Conservation (phyloP, 2,797 vertebrate genomes). For the Arnoldichthys spilopterus region DNA sequence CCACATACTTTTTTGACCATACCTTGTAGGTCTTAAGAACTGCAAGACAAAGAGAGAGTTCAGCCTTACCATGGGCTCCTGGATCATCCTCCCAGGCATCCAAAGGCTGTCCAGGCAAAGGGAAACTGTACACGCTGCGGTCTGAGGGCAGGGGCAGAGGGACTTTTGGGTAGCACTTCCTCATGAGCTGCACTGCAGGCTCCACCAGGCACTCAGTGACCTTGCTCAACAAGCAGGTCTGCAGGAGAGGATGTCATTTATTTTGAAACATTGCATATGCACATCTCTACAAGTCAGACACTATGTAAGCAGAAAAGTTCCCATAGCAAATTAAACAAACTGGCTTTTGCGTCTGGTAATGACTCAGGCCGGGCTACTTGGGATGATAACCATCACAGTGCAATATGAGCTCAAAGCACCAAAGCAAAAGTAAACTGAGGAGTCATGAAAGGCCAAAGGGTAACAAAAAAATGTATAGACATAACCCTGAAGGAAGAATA, state of each 20-base stretch:
- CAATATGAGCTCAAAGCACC: conserved; percentile 8
- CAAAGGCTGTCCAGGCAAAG: conserved; percentile 66
- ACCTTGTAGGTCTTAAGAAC: too few species aligned
- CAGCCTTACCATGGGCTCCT: conserved; percentile 57
- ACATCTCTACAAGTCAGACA: neutral
- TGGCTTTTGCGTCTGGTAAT: conserved; percentile 2
- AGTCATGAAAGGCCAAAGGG: neutral
- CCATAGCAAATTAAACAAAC: conserved; percentile 24
- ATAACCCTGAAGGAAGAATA: neutral
- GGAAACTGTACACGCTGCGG: conserved; percentile 80
- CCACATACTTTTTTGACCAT: too few species aligned
- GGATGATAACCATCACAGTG: conserved; percentile 10
- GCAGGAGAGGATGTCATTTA: conserved; percentile 41
- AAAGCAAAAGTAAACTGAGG: neutral
- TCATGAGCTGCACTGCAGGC: conserved; percentile 81
- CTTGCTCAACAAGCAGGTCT: conserved; percentile 78
- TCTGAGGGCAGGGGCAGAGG: conserved; percentile 77
- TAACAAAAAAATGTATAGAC: conserved; percentile 2
- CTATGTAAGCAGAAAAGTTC: conserved; percentile 12
- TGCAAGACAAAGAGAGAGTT: too few species aligned
- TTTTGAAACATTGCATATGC: neutral
- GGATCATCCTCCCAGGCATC: conserved; percentile 15
- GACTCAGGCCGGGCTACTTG: conserved; percentile 2
- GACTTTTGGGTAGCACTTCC: conserved; percentile 84
- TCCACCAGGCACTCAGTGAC: conserved; percentile 76